phyloP scores from a whole-genome alignment of 1,140 invertebrate genomes.

The Drosophila pectinifera region DNA sequence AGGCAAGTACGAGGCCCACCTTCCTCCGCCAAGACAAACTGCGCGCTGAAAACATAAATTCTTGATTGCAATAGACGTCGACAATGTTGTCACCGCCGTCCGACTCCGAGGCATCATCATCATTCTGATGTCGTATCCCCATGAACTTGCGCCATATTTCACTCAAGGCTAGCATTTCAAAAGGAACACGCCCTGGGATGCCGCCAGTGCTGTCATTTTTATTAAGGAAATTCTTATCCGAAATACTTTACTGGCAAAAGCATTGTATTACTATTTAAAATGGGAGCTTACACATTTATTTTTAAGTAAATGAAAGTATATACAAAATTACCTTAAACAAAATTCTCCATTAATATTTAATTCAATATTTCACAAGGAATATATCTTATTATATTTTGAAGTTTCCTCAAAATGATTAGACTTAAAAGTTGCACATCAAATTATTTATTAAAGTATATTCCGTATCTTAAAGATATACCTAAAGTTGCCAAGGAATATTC shows the following conservation, averaged over 20 bases:
- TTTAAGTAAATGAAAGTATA: background rate
- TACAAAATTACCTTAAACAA: too few relatives aligned
- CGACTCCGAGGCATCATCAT: slow-evolving; percentile 53
- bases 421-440: too few relatives aligned
- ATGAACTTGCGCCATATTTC: slow-evolving; percentile 79
- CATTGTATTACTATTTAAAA: background rate
- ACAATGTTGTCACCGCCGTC: slow-evolving; percentile 41
- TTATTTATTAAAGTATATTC: too few relatives aligned
- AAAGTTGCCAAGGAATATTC: too few relatives aligned
- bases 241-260: background rate
- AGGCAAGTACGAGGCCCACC: background rate
- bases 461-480: too few relatives aligned
- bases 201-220: slow-evolving; percentile 5
- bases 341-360: too few relatives aligned
- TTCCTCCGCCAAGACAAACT: slow-evolving; percentile 56
- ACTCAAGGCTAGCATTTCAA: slow-evolving; percentile 68
- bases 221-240: background rate
- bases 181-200: slow-evolving; percentile 40
- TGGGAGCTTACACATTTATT: background rate
- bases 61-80: slow-evolving; percentile 77
- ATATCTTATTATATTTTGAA: too few relatives aligned
- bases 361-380: too few relatives aligned
- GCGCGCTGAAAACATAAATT: slow-evolving; percentile 75
- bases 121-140: slow-evolving; percentile 74
- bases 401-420: too few relatives aligned